phyloP scores from a whole-genome alignment of 2,797 vertebrate species.

The Halcyon smyrnensis region DNA sequence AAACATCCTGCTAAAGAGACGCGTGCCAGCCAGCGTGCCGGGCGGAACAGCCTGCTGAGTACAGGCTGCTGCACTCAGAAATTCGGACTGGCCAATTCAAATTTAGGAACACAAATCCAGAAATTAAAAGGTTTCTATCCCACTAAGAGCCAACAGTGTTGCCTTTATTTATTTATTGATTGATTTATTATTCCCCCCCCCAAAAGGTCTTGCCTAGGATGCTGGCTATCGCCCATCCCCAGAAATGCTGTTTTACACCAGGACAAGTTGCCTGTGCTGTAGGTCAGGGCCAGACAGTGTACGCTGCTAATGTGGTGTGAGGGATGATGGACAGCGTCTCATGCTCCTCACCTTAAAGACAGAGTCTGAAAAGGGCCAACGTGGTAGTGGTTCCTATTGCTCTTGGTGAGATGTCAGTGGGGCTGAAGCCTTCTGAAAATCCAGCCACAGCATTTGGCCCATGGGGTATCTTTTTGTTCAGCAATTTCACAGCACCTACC shows the following conservation, averaged over 20 bases:
- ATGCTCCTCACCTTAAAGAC: background rate
- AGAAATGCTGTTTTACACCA: constrained; percentile 14
- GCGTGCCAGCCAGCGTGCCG: background rate
- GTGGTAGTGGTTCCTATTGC: background rate
- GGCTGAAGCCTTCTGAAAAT: constrained; percentile 10
- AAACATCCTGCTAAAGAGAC: constrained; percentile 75
- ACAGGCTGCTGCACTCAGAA: constrained; percentile 63
- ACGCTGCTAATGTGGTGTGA: background rate
- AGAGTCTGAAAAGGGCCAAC: background rate
- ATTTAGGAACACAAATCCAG: constrained; percentile 68
- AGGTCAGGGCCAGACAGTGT: background rate
- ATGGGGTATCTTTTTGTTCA: background rate
- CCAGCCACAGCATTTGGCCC: background rate
- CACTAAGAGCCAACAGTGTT: constrained; percentile 69
- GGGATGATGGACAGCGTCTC: background rate
- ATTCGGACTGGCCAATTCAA: constrained; percentile 13
- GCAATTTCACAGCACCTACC: constrained; percentile 28
- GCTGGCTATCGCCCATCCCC: constrained; percentile 1
- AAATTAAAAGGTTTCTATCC: constrained; percentile 51
- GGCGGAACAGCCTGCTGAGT: constrained; percentile 31
- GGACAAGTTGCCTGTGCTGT: background rate
- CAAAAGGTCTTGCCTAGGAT: constrained; percentile 5
- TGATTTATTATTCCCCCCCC: rapidly evolving
- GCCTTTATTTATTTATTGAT: background rate
- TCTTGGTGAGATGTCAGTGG: background rate